These are phyloP conservation scores for Poecile atricapillus DNA, from an alignment of 2,113 vertebrate genomes.

Conservation along the genomic window DNA sequence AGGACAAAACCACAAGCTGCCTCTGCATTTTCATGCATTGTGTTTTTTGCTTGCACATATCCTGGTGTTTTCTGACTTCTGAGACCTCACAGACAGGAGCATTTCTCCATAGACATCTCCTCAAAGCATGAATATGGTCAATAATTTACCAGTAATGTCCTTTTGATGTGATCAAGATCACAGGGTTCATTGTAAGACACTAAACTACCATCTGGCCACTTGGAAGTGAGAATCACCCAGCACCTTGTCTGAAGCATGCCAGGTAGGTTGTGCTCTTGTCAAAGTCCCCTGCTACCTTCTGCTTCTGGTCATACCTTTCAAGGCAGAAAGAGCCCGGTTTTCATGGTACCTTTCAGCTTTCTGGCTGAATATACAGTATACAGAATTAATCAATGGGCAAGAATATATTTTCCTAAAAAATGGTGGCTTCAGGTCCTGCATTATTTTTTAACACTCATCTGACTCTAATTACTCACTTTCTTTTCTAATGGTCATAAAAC, in stretches of 20 bases:
- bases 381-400: neutral
- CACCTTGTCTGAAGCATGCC: accelerated
- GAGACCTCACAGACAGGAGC: neutral
- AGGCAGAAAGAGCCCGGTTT: neutral
- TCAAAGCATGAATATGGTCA: neutral
- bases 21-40: accelerated
- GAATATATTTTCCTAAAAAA: neutral
- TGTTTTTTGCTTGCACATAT: neutral
- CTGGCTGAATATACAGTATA: neutral
- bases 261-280: neutral
- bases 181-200: neutral
- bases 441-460: neutral
- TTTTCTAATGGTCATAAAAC: neutral
- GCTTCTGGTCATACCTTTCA: neutral
- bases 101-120: neutral
- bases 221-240: neutral
- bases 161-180: neutral
- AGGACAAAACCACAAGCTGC: neutral
- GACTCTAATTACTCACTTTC: neutral
- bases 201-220: neutral
- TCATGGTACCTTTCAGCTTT: neutral
- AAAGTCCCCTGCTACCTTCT: neutral
- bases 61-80: neutral
- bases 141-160: neutral
- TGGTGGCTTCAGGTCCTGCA: neutral